These are phyloP conservation scores for rabbit (Oryctolagus cuniculus) DNA, from an alignment of 2,113 vertebrate species.

Conservation along the genomic window mOryCun1.1 NC_091432.1:224095501-224096000, in stretches of 20 bases:
- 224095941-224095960: background rate
- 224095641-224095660: background rate
- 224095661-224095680: background rate
- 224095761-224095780: background rate
- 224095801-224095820: background rate
- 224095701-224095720: background rate
- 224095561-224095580: background rate
- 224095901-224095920: background rate
- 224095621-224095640: background rate
- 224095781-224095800: background rate
- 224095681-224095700: background rate
- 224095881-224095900: background rate
- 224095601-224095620: background rate
- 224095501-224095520: background rate
- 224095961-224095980: background rate
- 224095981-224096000: background rate
- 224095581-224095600: background rate
- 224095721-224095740: background rate
- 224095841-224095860: background rate
- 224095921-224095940: background rate
- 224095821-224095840: background rate
- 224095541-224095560: background rate
- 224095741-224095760: too few relatives aligned
- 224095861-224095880: accelerated
- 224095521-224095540: background rate